Evolutionary conservation across 2,888 invertebrate genomes (phyloP), one percentile per base, ranked within the genome.

Genomic region (Pollenia griseotomentosa): DNA sequence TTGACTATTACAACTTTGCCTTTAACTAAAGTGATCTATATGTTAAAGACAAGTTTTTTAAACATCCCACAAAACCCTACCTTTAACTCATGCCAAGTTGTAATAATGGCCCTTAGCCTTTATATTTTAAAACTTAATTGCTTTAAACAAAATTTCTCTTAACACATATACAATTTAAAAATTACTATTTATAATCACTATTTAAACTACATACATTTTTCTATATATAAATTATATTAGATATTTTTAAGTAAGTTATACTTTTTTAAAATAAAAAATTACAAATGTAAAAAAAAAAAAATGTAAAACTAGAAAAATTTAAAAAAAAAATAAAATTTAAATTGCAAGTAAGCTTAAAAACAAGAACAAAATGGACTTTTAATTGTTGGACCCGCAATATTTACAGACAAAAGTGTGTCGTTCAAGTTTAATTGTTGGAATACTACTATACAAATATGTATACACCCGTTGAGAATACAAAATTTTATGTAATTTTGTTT

Each of bases 241-340:
- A 53, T 84, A 66, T 82, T 79, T 77, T 87, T 86, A 85, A 85
- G 85, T 83, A 88, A 83, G 85, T 71, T 82, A 55, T 87, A 78
- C 68, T 77, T 80, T 73, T 84, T 85, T 86, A 83, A 83, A 73
- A 57, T n/a, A 57, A 63, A 63, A 70, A 74, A 40, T 33, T 40
- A 79, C n/a, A 82, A 75, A 73, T 59, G 42, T 19, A 53, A 19
- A 77, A 53, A 83, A 77, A 53, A 83, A 66, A 85, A 82, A 82
- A 44, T 77, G 66, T 40, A 75, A 65, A 85, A 79, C 63, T 53
- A 63, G 51, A 82, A 77, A 80, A 79, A 44, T 12, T 14, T 3
- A 74, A 68, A 59, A 84, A 71, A 61, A 74, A 83, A 68, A 66
- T 63, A 19, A 66, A 66, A 66, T 53, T 73, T 33, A 44, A 74